Base-by-base conservation (phyloP, 2,797 vertebrate genomes). In the Lates japonicus region DNA sequence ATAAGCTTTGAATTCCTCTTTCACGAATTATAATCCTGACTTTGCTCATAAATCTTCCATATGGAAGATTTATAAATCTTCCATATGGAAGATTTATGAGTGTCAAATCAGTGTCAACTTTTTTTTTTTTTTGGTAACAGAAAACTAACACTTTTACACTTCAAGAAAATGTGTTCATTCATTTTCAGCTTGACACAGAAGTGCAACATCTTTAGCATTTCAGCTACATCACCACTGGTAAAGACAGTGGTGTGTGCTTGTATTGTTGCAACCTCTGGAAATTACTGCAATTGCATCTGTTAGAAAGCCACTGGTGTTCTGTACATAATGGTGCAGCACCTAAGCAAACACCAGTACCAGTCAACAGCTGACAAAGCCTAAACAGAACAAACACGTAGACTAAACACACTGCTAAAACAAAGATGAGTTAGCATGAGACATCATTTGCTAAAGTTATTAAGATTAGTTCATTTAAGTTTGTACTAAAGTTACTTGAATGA, bases 11-110 rank as follows among this genome's bases (percentile, higher is more conserved):
- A 51, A 33, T 49, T 74, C 29, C 19, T 48, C 11, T 67, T 76
- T 88, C 9, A 80, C 55, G 70, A 55, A 69, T 29, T 55, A 75
- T 70, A 29, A 81, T 19, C 37, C 42, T 31, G 17, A 41, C 29
- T 33, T 35, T 22, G 31, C 54, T 75, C 13, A 58, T 17, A 59
- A n/a, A 54, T 17, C 39, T 11, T 46, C 13, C 12, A 42, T 6
- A 51, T 16, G 14, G 5, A 22, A 49, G 20, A n/a, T n/a, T n/a
- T n/a, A 58, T 17, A 59, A n/a, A 54, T 17, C 39, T 11, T 46
- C 13, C 12, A 42, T 6, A 51, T 16, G 14, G 5, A 22, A 49
- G 20, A n/a, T n/a, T n/a, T n/a, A n/a, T n/a, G n/a, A n/a, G n/a
- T n/a, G n/a, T n/a, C n/a, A n/a, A 37, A n/a, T n/a, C 9, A 1